Evolutionary conservation across 2,888 invertebrate species (phyloP).

Genomic region (Ochropacha duplaris): DNA sequence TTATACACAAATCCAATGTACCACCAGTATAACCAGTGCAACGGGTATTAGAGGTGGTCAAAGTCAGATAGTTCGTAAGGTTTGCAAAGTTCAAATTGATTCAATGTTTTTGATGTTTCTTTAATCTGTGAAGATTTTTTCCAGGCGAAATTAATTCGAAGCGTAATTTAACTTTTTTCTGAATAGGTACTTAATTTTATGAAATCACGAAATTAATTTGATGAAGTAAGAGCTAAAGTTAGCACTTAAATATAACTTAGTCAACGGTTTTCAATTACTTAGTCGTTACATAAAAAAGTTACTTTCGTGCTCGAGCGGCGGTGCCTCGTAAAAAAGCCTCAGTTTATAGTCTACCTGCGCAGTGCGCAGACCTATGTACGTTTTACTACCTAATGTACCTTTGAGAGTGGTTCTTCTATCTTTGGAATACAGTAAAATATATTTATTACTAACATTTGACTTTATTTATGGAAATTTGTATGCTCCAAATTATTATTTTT

Average conservation of each 20-base stretch:
- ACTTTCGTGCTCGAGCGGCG: conserved; percentile 27
- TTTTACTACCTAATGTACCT: background rate
- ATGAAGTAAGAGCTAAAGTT: conserved; percentile 26
- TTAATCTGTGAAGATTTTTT: background rate
- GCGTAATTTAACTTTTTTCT: background rate
- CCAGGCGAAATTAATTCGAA: background rate
- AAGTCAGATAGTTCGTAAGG: too few relatives aligned
- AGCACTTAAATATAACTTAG: conserved; percentile 25
- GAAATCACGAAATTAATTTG: conserved; percentile 19
- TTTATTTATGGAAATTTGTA: background rate
- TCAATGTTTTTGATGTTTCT: too few relatives aligned
- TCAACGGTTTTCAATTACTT: conserved; percentile 47
- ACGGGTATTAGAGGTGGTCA: too few relatives aligned
- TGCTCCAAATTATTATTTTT: too few relatives aligned
- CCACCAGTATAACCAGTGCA: too few relatives aligned
- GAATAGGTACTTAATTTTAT: background rate
- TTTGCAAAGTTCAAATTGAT: too few relatives aligned
- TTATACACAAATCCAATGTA: too few relatives aligned
- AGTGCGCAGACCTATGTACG: conserved; percentile 1
- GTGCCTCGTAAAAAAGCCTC: conserved; percentile 31
- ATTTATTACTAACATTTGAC: background rate
- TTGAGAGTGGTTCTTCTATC: background rate
- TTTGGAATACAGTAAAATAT: background rate
- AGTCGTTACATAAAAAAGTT: conserved; percentile 38
- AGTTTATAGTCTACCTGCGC: conserved; percentile 29